Percentiles rank a stretch among this genome's conserved stretches.
Conservation (phyloP, 2,113 vertebrate genomes). For the Axis porcinus region DNA sequence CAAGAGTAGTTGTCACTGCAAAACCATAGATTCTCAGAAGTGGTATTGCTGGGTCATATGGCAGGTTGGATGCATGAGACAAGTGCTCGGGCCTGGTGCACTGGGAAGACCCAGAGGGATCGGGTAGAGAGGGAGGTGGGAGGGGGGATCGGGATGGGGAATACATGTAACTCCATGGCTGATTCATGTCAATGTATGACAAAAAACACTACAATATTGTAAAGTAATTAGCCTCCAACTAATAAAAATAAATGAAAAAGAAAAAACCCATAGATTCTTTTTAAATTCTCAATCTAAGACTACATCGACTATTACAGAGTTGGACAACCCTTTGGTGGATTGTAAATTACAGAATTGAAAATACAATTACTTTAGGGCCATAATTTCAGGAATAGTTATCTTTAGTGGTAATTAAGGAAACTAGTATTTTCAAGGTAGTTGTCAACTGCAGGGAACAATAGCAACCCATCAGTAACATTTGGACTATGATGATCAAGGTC, state of each 20-base stretch:
- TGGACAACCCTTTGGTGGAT: neutral
- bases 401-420: constrained; percentile 17
- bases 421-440: neutral
- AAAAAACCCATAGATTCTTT: neutral
- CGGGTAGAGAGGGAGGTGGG: no score
- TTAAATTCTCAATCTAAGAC: neutral
- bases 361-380: neutral
- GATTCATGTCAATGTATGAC: no score
- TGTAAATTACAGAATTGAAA: neutral
- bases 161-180: no score
- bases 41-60: no score
- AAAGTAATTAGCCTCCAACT: no score
- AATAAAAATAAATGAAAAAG: no score
- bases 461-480: neutral
- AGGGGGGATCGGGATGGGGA: no score
- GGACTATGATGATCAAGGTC: neutral
- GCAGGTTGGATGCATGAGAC: no score
- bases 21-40: neutral
- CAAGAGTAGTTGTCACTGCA: neutral
- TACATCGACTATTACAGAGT: neutral
- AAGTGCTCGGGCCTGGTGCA: no score
- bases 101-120: no score
- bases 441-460: neutral
- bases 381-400: neutral
- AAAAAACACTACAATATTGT: no score